These are phyloP conservation scores for Pseudomugil tenellus DNA, from an alignment of 2,797 vertebrate species.

Conservation along the genomic window DNA sequence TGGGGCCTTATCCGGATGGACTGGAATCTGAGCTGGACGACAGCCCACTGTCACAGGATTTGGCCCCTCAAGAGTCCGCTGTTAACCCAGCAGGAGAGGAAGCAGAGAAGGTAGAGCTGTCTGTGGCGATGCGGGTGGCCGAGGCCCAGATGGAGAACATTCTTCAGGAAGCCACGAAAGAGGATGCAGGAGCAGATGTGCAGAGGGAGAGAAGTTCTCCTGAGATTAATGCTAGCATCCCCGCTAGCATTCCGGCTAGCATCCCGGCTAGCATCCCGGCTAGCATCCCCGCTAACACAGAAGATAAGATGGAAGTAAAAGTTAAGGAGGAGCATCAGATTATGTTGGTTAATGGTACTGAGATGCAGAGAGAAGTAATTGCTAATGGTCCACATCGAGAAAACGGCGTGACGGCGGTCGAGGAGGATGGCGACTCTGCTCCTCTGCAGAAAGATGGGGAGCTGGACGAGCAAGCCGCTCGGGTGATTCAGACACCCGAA, in stretches of 20 bases:
- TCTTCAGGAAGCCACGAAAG: constrained; percentile 93
- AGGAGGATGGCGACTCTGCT: constrained; percentile 33
- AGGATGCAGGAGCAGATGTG: constrained; percentile 79
- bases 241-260: no score
- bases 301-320: constrained; percentile 32
- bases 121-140: constrained; percentile 89
- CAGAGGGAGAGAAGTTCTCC: constrained; percentile 41
- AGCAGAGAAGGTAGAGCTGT: constrained; percentile 84
- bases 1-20: constrained; percentile 65
- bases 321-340: constrained; percentile 18
- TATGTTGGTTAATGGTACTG: constrained; percentile 28
- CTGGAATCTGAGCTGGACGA: constrained; percentile 67
- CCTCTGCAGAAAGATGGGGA: constrained; percentile 30
- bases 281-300: constrained; percentile 54
- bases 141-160: constrained; percentile 97
- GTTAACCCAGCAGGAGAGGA: constrained; percentile 35
- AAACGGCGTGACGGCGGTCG: constrained; percentile 27
- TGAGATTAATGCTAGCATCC: constrained; percentile 6
- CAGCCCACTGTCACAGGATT: constrained; percentile 58
- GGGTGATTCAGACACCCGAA: constrained; percentile 38
- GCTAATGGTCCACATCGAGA: constrained; percentile 56
- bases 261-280: no score
- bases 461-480: constrained; percentile 26
- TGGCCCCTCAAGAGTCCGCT: constrained; percentile 11
- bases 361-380: constrained; percentile 34